phyloP scores from a whole-genome alignment of 2,888 invertebrate genomes.

The Apeira syringaria region DNA sequence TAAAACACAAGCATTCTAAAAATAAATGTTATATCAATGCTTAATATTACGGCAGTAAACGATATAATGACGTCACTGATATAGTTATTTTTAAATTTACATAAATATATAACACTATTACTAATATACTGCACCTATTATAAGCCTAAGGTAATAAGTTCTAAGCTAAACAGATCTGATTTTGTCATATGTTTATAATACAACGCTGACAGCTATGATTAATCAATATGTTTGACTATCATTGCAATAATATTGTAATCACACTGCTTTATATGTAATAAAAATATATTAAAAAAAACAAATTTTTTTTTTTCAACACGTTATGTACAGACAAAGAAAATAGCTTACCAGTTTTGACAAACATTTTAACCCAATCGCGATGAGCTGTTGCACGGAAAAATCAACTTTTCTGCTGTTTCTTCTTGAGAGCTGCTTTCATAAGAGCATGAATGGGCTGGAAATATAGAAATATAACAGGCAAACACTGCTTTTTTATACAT shows the following conservation, averaged over 20 bases:
- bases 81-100: conserved; percentile 11
- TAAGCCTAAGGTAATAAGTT: conserved; percentile 41
- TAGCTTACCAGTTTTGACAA: too few relatives aligned
- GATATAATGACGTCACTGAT: conserved; percentile 26
- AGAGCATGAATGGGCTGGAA: too few relatives aligned
- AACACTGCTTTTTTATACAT: too few relatives aligned
- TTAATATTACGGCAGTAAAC: conserved; percentile 54
- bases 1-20: conserved; percentile 43
- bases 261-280: too few relatives aligned
- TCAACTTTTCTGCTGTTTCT: too few relatives aligned
- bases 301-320: neutral
- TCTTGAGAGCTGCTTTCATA: too few relatives aligned
- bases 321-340: too few relatives aligned
- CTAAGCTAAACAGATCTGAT: conserved; percentile 40
- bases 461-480: too few relatives aligned
- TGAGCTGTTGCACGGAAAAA: too few relatives aligned
- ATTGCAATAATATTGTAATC: conserved; percentile 25
- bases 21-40: conserved; percentile 42
- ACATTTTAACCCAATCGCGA: too few relatives aligned
- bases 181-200: conserved; percentile 35
- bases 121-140: conserved; percentile 26
- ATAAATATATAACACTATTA: conserved; percentile 8
- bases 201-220: conserved; percentile 31
- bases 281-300: too few relatives aligned
- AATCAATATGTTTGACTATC: conserved; percentile 23